These are phyloP conservation scores for Dipodomys ordii DNA, from an alignment of 2,113 vertebrate genomes.

Conservation along the genomic window DNA sequence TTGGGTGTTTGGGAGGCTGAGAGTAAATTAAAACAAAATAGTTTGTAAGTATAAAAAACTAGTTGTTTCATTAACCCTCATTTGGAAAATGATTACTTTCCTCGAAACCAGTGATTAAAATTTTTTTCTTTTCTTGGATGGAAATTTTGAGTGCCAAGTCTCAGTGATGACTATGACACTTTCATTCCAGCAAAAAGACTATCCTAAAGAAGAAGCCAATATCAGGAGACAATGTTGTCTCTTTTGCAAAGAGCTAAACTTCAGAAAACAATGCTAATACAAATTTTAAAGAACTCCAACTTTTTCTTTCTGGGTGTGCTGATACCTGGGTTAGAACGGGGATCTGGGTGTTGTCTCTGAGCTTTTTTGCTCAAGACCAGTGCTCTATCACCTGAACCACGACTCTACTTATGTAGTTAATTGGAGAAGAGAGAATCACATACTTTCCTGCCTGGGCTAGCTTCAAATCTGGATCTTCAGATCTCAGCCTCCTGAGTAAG, in stretches of 20 bases:
- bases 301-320: not conserved
- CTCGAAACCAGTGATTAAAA: not conserved
- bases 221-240: constrained; percentile 25
- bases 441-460: too few relatives aligned
- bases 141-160: not conserved
- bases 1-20: not conserved
- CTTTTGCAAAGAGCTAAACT: constrained; percentile 6
- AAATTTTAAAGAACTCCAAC: not conserved
- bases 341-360: too few relatives aligned
- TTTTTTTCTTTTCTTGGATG: not conserved
- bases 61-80: not conserved
- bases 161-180: not conserved
- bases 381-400: too few relatives aligned
- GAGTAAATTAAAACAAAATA: not conserved
- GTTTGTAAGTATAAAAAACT: not conserved
- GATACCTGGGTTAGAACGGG: too few relatives aligned
- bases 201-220: not conserved
- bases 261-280: constrained; percentile 7
- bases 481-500: too few relatives aligned
- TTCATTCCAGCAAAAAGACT: not conserved
- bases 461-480: too few relatives aligned
- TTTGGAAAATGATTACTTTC: constrained; percentile 41
- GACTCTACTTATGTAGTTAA: too few relatives aligned
- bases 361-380: too few relatives aligned
- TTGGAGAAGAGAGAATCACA: too few relatives aligned